Base-by-base conservation (phyloP, 1,140 invertebrate species). In the Drosophila nasuta region DNA sequence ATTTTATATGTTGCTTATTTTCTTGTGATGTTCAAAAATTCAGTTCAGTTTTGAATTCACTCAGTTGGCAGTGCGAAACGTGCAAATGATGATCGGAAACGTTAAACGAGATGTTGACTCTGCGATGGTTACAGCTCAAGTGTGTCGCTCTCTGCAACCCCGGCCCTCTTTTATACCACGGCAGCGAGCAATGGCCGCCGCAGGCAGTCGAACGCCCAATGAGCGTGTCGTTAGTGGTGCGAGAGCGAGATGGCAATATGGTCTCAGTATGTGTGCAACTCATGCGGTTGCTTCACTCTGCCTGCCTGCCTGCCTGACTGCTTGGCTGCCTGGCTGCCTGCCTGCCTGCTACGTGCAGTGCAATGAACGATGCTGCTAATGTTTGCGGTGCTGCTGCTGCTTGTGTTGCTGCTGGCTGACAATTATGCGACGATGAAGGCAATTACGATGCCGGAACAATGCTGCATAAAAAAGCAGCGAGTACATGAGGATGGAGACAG, bases 401-500 rank as follows among this genome's bases (percentile, higher is more conserved):
- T 52, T 52, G 15, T 63, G 59, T 45, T 69, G 70, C 45, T 66
- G 73, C 64, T 67, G 72, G 54, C 72, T 48, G 74, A 69, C 78
- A 78, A 90, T 90, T 88, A 90, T 89, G 79, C 82, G 83, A 80
- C 81, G 77, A 88, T 86, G 91, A 91, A 81, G 71, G 76, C 90
- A 75, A 91, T 92, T 80, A 91, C 90, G 90, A 91, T 77, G 80
- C 71, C 64, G 71, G 79, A 81, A 88, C 86, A 91, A 90, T 86
- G 79, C 33, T 41, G 57, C 70, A 79, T 67, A 76, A 69, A 70
- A 64, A 62, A 66, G 11, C 38, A 49, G 54, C 17, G 13, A 43
- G 17, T 20, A 30, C 35, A 52, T 6, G 45, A 48, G 64, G 57
- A 52, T 38, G 48, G 20, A 25, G 20, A 25, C 20, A 25, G 20